Evolutionary conservation across 64 coral and sea anemone genomes (phyloP), one percentile per base, ranked within the genome.

Genomic region (Catalaphyllia jardinei): DNA sequence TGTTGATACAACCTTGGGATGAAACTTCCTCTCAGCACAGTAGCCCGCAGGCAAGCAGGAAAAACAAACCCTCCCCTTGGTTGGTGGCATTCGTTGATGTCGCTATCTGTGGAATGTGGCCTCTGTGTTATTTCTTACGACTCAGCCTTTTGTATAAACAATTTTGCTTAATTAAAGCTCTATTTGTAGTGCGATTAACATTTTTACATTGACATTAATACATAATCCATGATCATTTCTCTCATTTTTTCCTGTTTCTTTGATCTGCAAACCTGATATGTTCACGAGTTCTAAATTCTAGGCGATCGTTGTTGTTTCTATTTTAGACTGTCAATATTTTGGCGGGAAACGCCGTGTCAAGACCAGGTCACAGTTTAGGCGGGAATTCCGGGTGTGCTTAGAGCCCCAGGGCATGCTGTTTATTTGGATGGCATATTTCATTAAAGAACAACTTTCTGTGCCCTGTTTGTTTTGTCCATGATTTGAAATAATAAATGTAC

Each of bases 1-100:
- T 77, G 74, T 77, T 77, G 74, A 77, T 77, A 22, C 74, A 77
- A 51, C 24, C 28, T 13, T 73, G 71, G 27, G 28, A 73, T 77
- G 35, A 51, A 77, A 69, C 65, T n/a, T 27, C 25, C n/a, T 77
- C 20, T 51, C 7, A 77, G 4, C 74, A 27, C 12, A 52, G 38
- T 12, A 42, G 55, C 20, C 76, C 76, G 76, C 25, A 62, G 78
- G 55, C 78, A 31, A 31, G 60, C 29, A 10, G 19, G 60, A 3
- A 19, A 28, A 10, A n/a, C 79, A 83, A 83, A 30, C 30, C 22
- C 28, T 2, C 11, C 63, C 27, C 27, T 35, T 27, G 31, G 29
- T 8, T 38, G 30, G 18, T 16, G 14, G 19, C 1, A 8, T 65
- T 83, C 28, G 15, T 31, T 80, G n/a, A 8, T 80, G 25, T 10